Evolutionary conservation across 2,797 vertebrate species (phyloP), one percentile per base, ranked within the genome.

Genomic region (Mus minutoides): DNA sequence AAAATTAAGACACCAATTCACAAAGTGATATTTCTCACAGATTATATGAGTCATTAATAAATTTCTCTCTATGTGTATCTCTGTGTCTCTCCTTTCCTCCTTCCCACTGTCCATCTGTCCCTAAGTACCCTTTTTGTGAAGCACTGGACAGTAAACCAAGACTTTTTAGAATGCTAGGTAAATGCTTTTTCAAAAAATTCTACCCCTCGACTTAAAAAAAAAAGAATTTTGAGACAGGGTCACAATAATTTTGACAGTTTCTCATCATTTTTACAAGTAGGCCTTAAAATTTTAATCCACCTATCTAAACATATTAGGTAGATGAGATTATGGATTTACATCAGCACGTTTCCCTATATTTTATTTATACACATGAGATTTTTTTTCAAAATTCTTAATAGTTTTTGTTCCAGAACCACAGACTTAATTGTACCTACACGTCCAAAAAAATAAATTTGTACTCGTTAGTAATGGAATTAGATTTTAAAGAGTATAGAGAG

Each of bases 301-400:
- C n/a, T 87, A 5, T 7, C 67, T 73, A 54, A 73, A 40, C 7
- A 37, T 88, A 16, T 13, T 73, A 52, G 26, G 13, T 56, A 40
- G 4, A 26, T 73, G 46, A 67, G 6, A 85, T 85, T 52, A 49
- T 67, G 21, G 43, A 31, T 16, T 49, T 67, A 3, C 31, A 85
- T 37, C 14, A 71, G 13, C 2, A 73, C n/a, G 2, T 8, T 16
- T 52, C 2, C 14, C 9, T 62, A 75, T 43, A 58, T 95, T 90
- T 91, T 56, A 40, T 83, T 93, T 88, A 78, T 52, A 84, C 1
- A 24, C 31, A 73, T 0, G 17, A 73, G 75, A 73, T 89, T 37
- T 88, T 90, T 90, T 91, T 93, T 84, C 54, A 91, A 75, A 79
- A 75, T 29, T 8, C 21, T 79, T 67, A 91, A 73, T 75, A 26